A percentile compares a stretch with the other conserved stretches of the same genome.
Conservation (phyloP, 2,888 invertebrate species). For the Apotomis capreana region DNA sequence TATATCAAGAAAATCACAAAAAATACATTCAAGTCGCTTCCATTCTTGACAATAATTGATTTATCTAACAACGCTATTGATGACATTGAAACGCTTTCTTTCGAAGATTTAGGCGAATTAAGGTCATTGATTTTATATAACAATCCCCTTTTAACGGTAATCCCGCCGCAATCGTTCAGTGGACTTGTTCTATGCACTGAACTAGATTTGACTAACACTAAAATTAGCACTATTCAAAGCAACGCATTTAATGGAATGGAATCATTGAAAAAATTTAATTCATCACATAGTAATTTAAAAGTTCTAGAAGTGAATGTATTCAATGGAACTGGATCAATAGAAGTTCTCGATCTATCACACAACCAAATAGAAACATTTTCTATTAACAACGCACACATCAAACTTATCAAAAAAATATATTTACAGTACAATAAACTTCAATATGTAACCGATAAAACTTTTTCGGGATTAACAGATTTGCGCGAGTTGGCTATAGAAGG, state of each 20-base stretch:
- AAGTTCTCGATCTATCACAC: slow-evolving; percentile 31
- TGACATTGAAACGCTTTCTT: slow-evolving; percentile 18
- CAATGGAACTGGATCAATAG: slow-evolving; percentile 18
- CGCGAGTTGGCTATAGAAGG: not conserved
- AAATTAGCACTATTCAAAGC: slow-evolving; percentile 11
- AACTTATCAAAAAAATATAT: slow-evolving; percentile 23
- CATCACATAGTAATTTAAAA: slow-evolving; percentile 17
- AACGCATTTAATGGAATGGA: slow-evolving; percentile 32
- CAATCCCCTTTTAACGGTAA: slow-evolving; percentile 23
- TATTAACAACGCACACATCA: slow-evolving; percentile 24
- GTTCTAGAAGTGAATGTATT: slow-evolving; percentile 14
- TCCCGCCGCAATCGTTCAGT: slow-evolving; percentile 18
- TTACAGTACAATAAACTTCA: slow-evolving; percentile 24
- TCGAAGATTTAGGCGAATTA: slow-evolving; percentile 20
- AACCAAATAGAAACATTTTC: slow-evolving; percentile 25
- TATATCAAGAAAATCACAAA: slow-evolving; percentile 9
- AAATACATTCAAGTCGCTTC: slow-evolving; percentile 6
- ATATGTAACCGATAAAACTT: slow-evolving; percentile 17
- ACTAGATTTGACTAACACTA: slow-evolving; percentile 26
- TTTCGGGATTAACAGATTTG: slow-evolving; percentile 12
- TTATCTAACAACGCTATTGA: slow-evolving; percentile 27
- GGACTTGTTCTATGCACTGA: slow-evolving; percentile 11
- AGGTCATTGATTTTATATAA: slow-evolving; percentile 21
- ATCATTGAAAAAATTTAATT: slow-evolving; percentile 19
- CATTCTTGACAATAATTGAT: slow-evolving; percentile 2